Evolutionary conservation across 2,888 invertebrate species (phyloP).

Genomic region (Leptopilina myrica): DNA sequence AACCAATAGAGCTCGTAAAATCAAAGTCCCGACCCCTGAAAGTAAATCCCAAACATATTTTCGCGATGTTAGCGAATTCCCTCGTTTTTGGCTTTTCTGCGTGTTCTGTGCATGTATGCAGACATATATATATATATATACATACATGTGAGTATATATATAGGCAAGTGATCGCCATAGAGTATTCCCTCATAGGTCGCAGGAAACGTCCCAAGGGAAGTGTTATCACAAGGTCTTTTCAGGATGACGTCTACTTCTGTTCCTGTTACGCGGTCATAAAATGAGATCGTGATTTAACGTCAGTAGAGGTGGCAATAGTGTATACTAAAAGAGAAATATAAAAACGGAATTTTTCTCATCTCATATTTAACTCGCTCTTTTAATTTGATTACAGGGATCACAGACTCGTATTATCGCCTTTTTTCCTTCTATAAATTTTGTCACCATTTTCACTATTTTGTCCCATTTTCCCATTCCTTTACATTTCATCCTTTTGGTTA

Average conservation of each 20-base stretch:
- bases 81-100: slow-evolving; percentile 59
- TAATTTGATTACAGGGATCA: background rate
- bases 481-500: too few species aligned
- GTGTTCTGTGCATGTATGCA: background rate
- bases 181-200: slow-evolving; percentile 55
- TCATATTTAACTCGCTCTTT: slow-evolving; percentile 9
- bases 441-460: too few species aligned
- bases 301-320: slow-evolving; percentile 4
- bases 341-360: slow-evolving; percentile 12
- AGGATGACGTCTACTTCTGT: slow-evolving; percentile 56
- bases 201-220: slow-evolving; percentile 57
- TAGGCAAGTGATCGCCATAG: slow-evolving; percentile 61
- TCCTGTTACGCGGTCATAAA: slow-evolving; percentile 37
- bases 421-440: too few species aligned
- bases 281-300: slow-evolving; percentile 34
- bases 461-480: too few species aligned
- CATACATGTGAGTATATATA: slow-evolving; percentile 41
- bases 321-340: slow-evolving; percentile 22
- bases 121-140: too few species aligned
- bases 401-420: too few species aligned
- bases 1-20: slow-evolving; percentile 67
- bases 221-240: slow-evolving; percentile 58
- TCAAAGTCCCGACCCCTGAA: slow-evolving; percentile 62
- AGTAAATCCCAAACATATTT: slow-evolving; percentile 74
- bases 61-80: slow-evolving; percentile 73